phyloP scores from a whole-genome alignment of 2,888 invertebrate species.

The Anaspis maculata region DNA sequence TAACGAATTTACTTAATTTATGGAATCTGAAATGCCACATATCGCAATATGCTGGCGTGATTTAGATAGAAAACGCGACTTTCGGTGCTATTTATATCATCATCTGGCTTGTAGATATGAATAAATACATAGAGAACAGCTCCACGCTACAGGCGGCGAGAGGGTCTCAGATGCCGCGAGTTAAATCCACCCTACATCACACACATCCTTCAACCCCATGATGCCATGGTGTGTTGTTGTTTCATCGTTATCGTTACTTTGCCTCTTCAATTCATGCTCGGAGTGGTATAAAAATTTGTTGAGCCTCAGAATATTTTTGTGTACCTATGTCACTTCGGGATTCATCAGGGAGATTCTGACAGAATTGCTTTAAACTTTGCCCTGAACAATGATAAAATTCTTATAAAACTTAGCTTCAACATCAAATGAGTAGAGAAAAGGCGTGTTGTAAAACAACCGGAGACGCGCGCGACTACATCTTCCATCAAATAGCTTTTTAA shows the following conservation, averaged over 20 bases:
- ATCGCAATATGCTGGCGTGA: conserved; percentile 39
- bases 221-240: no score
- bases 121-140: conserved; percentile 36
- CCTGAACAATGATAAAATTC: conserved; percentile 40
- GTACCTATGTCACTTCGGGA: no score
- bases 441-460: conserved; percentile 31
- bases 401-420: conserved; percentile 36
- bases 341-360: no score
- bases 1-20: conserved; percentile 19
- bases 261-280: no score
- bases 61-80: conserved; percentile 42
- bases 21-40: conserved; percentile 23
- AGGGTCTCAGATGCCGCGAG: conserved; percentile 15
- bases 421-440: conserved; percentile 28
- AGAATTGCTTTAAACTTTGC: no score
- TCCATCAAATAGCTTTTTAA: conserved; percentile 28
- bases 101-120: conserved; percentile 40
- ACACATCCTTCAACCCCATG: conserved; percentile 14
- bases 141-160: conserved; percentile 21
- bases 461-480: conserved; percentile 21
- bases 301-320: no score
- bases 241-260: no score
- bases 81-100: conserved; percentile 39
- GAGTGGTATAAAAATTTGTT: no score
- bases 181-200: conserved; percentile 19